Conservation (phyloP, 2,888 invertebrate species). For the Lasioglossum vierecki region DNA sequence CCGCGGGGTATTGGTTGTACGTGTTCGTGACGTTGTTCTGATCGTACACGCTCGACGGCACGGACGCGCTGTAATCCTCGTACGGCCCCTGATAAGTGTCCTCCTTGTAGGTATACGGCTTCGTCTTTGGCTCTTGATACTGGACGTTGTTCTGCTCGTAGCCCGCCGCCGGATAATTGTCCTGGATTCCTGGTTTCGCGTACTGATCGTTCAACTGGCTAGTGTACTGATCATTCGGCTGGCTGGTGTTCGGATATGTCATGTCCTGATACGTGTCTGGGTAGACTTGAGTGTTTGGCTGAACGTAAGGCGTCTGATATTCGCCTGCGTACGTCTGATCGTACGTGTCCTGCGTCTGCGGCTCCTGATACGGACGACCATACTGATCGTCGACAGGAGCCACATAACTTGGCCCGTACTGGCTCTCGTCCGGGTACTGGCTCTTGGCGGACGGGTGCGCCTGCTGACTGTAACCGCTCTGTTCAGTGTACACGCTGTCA, state of each 20-base stretch:
- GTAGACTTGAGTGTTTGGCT: slow-evolving; percentile 69
- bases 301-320: slow-evolving; percentile 66
- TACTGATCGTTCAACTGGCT: slow-evolving; percentile 60
- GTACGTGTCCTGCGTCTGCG: slow-evolving; percentile 69
- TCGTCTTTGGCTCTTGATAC: slow-evolving; percentile 58
- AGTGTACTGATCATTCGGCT: slow-evolving; percentile 73
- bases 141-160: slow-evolving; percentile 76
- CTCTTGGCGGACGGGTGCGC: slow-evolving; percentile 66
- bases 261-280: slow-evolving; percentile 74
- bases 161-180: slow-evolving; percentile 72
- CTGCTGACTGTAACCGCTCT: slow-evolving; percentile 54
- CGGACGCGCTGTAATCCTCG: slow-evolving; percentile 68
- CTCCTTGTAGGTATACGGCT: slow-evolving; percentile 56
- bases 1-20: slow-evolving; percentile 72
- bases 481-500: slow-evolving; percentile 61
- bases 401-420: slow-evolving; percentile 69
- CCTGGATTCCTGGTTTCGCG: slow-evolving; percentile 68
- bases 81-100: slow-evolving; percentile 70
- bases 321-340: slow-evolving; percentile 69
- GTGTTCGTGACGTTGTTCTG: slow-evolving; percentile 73
- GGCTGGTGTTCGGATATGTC: slow-evolving; percentile 77
- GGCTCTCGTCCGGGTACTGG: slow-evolving; percentile 71
- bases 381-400: slow-evolving; percentile 68
- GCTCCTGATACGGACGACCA: slow-evolving; percentile 57
- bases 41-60: slow-evolving; percentile 73